Conservation (phyloP, 2,113 vertebrate genomes). For the Danio rerio region DNA sequence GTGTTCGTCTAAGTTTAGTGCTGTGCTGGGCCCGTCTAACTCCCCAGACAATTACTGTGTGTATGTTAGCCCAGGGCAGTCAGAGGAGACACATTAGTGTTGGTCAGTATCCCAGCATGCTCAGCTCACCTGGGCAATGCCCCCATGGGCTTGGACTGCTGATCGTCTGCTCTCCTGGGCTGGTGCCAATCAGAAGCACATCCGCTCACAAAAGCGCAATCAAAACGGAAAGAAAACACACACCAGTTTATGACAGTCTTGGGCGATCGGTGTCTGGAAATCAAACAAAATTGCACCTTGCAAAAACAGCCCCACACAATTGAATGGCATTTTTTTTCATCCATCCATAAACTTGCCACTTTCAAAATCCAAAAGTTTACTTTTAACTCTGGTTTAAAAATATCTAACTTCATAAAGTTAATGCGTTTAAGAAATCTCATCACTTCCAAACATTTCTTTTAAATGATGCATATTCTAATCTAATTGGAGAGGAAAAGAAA, state of each 20-base stretch:
- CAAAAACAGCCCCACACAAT: background rate
- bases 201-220: constrained; percentile 26
- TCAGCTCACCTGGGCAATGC: constrained; percentile 57
- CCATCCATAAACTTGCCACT: background rate
- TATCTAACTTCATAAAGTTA: background rate
- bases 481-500: constrained; percentile 3
- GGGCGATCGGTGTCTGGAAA: constrained; percentile 19
- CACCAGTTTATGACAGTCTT: background rate
- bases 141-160: constrained; percentile 39
- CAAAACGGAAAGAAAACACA: constrained; percentile 35
- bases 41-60: constrained; percentile 53
- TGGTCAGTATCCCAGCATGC: constrained; percentile 60
- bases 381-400: constrained; percentile 1
- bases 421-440: constrained; percentile 1
- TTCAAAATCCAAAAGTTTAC: background rate
- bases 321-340: background rate
- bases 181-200: constrained; percentile 52
- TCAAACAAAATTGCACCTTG: background rate
- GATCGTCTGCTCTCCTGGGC: constrained; percentile 34
- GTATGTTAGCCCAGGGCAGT: constrained; percentile 55
- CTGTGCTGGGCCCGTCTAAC: constrained; percentile 38
- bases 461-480: background rate
- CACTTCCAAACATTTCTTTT: background rate
- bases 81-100: constrained; percentile 58
- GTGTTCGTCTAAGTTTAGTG: constrained; percentile 43